A percentile compares a stretch with the other conserved stretches of the same genome.
Conservation (phyloP, 1,140 invertebrate genomes). For the Bombus ignitus region DNA sequence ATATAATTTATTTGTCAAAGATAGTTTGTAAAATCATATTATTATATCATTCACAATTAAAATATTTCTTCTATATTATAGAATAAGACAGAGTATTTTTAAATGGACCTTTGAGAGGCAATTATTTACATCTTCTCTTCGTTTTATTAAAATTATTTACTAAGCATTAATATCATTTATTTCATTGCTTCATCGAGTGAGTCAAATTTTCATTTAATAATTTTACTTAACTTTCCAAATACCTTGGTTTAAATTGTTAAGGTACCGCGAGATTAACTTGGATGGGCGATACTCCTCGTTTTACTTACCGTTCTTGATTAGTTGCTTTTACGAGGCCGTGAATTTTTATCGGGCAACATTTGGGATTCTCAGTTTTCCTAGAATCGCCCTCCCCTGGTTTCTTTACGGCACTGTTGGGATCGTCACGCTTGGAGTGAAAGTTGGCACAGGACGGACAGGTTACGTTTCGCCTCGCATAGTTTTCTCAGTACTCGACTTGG, state of each 20-base stretch:
- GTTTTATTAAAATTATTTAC: no score
- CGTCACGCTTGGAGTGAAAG: constrained; percentile 3
- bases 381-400: not conserved
- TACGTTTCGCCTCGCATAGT: constrained; percentile 13
- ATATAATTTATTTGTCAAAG: not conserved
- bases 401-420: constrained; percentile 13
- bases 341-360: not conserved
- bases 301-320: not conserved
- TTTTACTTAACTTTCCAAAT: not conserved
- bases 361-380: not conserved
- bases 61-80: not conserved
- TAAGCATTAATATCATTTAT: no score
- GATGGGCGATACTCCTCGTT: not conserved
- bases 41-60: not conserved
- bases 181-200: no score
- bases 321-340: not conserved
- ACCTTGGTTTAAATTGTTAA: not conserved
- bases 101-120: not conserved
- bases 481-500: constrained; percentile 8
- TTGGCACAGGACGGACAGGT: not conserved
- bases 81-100: not conserved
- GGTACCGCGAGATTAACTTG: not conserved
- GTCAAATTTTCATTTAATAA: no score
- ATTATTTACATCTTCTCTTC: no score
- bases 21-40: not conserved